Evolutionary conservation across 2,113 vertebrate species (phyloP).

Genomic region (Catharus bicknelli): DNA sequence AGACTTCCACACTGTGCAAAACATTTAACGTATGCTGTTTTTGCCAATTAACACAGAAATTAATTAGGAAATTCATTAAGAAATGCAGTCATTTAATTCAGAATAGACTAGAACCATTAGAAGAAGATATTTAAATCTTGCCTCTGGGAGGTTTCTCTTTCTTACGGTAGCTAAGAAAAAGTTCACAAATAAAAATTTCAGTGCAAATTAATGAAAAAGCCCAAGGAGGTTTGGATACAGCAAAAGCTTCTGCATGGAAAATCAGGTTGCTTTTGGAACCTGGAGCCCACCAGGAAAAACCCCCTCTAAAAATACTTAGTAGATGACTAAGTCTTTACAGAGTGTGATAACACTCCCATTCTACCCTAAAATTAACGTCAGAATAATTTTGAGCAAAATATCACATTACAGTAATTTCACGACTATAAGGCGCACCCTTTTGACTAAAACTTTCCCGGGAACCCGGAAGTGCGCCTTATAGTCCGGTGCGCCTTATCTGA

Average conservation of each 20-base stretch:
- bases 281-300: neutral
- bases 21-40: neutral
- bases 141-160: neutral
- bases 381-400: neutral
- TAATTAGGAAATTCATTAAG: conserved; percentile 32
- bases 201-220: neutral
- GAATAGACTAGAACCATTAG: neutral
- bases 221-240: neutral
- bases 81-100: conserved; percentile 1
- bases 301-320: neutral
- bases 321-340: neutral
- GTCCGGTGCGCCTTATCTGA: too few species aligned
- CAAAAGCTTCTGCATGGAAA: neutral
- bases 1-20: neutral
- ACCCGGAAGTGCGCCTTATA: too few species aligned
- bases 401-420: too few species aligned
- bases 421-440: too few species aligned
- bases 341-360: neutral
- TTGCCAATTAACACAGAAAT: conserved; percentile 45
- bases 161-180: neutral
- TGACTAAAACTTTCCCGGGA: too few species aligned
- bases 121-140: neutral
- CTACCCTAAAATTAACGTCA: neutral
- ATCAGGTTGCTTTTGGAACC: neutral
- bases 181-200: neutral